These are phyloP conservation scores for Nasonia vitripennis DNA, from an alignment of 1,140 invertebrate genomes.

Conservation along the genomic window DNA sequence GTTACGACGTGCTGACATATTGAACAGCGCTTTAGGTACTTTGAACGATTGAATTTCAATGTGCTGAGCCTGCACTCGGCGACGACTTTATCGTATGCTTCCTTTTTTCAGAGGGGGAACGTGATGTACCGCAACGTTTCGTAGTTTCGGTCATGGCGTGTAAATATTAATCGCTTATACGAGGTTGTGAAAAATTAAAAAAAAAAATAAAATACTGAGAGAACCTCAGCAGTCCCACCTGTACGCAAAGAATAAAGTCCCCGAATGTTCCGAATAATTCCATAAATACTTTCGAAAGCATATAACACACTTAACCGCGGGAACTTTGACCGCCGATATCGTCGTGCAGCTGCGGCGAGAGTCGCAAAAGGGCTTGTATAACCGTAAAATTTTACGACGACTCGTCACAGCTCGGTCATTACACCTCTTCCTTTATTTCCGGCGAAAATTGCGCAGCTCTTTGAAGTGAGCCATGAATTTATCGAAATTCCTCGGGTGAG, in stretches of 20 bases:
- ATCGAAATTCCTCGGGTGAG: neutral
- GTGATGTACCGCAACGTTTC: too few species aligned
- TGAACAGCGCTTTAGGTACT: neutral
- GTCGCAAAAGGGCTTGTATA: neutral
- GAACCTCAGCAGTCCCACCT: too few species aligned
- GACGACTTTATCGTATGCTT: too few species aligned
- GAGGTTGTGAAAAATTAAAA: too few species aligned
- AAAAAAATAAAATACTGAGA: too few species aligned
- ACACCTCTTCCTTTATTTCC: slow-evolving; percentile 1
- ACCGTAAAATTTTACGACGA: slow-evolving; percentile 35
- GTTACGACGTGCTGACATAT: neutral
- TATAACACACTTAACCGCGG: neutral
- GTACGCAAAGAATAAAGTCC: too few species aligned
- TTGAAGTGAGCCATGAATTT: slow-evolving; percentile 7
- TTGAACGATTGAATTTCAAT: neutral
- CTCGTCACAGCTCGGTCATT: neutral
- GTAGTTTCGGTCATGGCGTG: too few species aligned
- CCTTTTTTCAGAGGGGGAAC: too few species aligned
- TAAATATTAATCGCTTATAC: too few species aligned
- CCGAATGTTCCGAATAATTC: neutral
- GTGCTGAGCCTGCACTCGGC: too few species aligned
- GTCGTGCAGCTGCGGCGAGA: neutral
- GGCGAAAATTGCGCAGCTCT: neutral
- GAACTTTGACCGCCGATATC: neutral
- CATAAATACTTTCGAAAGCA: neutral